Conservation (phyloP, 2,888 invertebrate genomes). For the Zhengitettix transpicula region DNA sequence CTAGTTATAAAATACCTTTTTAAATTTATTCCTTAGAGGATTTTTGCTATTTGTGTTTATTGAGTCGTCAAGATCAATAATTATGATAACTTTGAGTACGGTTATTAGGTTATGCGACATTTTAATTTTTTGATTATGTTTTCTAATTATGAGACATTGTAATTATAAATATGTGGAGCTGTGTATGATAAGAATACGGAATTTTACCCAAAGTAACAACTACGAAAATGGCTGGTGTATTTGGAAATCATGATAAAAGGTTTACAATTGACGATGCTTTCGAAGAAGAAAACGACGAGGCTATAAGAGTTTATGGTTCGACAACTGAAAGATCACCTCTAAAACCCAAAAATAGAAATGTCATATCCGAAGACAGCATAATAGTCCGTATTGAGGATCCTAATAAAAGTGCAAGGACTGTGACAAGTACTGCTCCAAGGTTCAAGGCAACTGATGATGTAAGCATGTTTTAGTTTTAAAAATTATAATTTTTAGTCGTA, state of each 20-base stretch:
- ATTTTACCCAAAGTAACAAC: background rate
- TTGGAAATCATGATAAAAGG: constrained; percentile 8
- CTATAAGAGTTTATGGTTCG: constrained; percentile 64
- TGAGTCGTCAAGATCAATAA: too few species aligned
- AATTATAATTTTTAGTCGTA: background rate
- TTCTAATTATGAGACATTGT: too few species aligned
- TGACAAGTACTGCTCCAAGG: constrained; percentile 11
- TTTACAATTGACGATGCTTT: constrained; percentile 76
- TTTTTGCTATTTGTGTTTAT: too few species aligned
- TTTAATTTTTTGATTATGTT: too few species aligned
- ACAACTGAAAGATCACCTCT: constrained; percentile 55
- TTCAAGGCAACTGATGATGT: constrained; percentile 21
- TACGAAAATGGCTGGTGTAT: constrained; percentile 10
- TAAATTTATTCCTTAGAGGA: too few species aligned
- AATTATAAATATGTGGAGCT: too few species aligned
- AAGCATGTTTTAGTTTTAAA: constrained; percentile 13
- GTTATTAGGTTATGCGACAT: too few species aligned
- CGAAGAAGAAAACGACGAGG: constrained; percentile 71
- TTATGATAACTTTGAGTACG: too few species aligned
- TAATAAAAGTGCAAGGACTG: constrained; percentile 8
- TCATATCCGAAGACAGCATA: constrained; percentile 33
- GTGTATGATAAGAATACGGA: too few species aligned
- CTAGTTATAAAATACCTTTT: too few species aligned
- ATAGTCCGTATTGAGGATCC: constrained; percentile 31
- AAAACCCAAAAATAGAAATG: constrained; percentile 31